Evolutionary conservation across 30 jellyfish, hydroid and myxozoan species (phyloP).

Genomic region (Pelagia noctiluca): DNA sequence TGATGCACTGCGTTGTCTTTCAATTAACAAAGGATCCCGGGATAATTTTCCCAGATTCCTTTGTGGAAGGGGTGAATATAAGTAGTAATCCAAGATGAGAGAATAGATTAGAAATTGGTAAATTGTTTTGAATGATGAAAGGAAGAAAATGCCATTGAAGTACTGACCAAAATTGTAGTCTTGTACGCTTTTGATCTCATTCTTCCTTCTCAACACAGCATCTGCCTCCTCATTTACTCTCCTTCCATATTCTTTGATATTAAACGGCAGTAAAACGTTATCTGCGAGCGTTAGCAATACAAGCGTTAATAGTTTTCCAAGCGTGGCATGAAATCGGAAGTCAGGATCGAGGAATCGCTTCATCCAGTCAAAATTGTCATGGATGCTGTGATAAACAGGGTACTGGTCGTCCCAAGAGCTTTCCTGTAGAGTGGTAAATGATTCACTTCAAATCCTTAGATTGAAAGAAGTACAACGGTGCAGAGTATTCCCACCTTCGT

Average conservation of each 20-base stretch:
- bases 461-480: too few relatives aligned
- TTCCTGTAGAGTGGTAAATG: neutral
- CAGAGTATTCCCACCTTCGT: too few relatives aligned
- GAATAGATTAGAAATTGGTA: too few relatives aligned
- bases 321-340: conserved; percentile 68
- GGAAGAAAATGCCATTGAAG: too few relatives aligned
- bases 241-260: conserved; percentile 56
- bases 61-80: too few relatives aligned
- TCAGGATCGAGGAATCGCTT: conserved; percentile 80
- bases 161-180: neutral
- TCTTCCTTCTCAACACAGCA: neutral
- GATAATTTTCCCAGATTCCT: too few relatives aligned
- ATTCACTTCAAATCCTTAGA: too few relatives aligned
- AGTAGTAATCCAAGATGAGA: too few relatives aligned
- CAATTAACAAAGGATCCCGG: too few relatives aligned
- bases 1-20: too few relatives aligned
- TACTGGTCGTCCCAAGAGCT: conserved; percentile 48
- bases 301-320: conserved; percentile 72
- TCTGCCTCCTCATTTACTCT: conserved; percentile 31
- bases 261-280: conserved; percentile 65
- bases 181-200: neutral
- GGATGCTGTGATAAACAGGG: conserved; percentile 81
- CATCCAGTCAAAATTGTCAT: conserved; percentile 75
- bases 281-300: conserved; percentile 62
- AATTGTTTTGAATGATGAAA: too few relatives aligned